Evolutionary conservation across 2,888 invertebrate species (phyloP).

Genomic region (Caenorhabditis becei): DNA sequence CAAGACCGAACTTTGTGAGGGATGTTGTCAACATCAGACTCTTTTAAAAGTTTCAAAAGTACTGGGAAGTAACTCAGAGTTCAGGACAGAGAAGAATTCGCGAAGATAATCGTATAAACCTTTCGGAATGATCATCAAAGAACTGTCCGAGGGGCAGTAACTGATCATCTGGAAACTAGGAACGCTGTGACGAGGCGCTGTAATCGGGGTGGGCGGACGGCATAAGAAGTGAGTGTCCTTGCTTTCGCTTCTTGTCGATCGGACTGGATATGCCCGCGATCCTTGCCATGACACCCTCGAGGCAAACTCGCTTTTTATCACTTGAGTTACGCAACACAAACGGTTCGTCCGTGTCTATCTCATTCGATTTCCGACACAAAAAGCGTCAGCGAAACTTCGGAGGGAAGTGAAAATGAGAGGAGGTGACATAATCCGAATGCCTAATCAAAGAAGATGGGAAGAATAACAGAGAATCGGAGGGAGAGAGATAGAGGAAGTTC

Average conservation of each 20-base stretch:
- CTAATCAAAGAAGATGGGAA: slow-evolving; percentile 1
- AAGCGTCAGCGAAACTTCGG: slow-evolving; percentile 13
- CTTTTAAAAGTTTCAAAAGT: no score
- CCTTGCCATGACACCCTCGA: slow-evolving; percentile 26
- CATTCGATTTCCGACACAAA: slow-evolving; percentile 36
- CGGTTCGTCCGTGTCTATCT: slow-evolving; percentile 21
- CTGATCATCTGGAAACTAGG: slow-evolving; percentile 4
- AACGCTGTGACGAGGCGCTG: slow-evolving; percentile 14
- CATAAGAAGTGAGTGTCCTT: slow-evolving; percentile 39
- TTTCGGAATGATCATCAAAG: background rate
- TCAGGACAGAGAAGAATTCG: no score
- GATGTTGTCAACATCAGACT: no score
- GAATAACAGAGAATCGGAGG: slow-evolving; percentile 14
- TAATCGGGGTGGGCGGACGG: slow-evolving; percentile 18
- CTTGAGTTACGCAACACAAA: slow-evolving; percentile 49
- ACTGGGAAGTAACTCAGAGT: no score
- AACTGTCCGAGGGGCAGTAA: background rate
- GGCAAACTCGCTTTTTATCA: slow-evolving; percentile 45
- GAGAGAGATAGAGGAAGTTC: no score
- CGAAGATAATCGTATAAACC: no score
- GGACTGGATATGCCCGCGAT: slow-evolving; percentile 25
- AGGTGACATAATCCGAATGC: slow-evolving; percentile 9
- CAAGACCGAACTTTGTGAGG: no score
- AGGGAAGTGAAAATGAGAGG: slow-evolving; percentile 29
- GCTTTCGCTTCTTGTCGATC: slow-evolving; percentile 5